These are phyloP conservation scores for Mechanitis mazaeus DNA, from an alignment of 2,888 invertebrate species.

Conservation along the genomic window DNA sequence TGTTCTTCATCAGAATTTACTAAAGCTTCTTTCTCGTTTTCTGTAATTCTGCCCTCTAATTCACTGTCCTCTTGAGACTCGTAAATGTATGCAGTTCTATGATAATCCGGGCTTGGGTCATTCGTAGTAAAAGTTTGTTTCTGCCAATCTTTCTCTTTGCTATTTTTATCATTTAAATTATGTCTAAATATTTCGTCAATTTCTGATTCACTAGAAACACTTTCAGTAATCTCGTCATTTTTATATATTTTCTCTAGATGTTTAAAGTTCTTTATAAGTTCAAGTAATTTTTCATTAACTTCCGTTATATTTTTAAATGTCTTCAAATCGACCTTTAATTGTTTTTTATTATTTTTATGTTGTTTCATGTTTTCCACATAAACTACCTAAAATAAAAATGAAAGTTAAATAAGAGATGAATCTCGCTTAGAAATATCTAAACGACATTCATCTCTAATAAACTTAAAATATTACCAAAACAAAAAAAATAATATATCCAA, in stretches of 20 bases:
- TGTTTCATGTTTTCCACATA: slow-evolving; percentile 16
- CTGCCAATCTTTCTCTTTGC: slow-evolving; percentile 10
- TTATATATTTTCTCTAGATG: slow-evolving; percentile 43
- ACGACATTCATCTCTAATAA: too few relatives aligned
- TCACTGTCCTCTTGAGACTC: not conserved
- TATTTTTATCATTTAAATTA: not conserved
- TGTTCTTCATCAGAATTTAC: slow-evolving; percentile 11
- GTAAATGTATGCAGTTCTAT: slow-evolving; percentile 20
- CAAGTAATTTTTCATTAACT: slow-evolving; percentile 49
- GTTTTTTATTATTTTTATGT: slow-evolving; percentile 28
- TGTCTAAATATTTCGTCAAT: slow-evolving; percentile 14
- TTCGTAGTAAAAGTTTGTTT: slow-evolving; percentile 5
- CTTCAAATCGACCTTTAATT: slow-evolving; percentile 35
- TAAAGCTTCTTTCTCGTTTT: not conserved
- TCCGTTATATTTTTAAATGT: slow-evolving; percentile 54
- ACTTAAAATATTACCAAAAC: not conserved
- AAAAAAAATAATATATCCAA: not conserved
- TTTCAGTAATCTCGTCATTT: slow-evolving; percentile 21
- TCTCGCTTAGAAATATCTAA: too few relatives aligned
- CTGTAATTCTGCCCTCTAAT: not conserved
- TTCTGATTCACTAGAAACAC: slow-evolving; percentile 14
- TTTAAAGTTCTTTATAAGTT: slow-evolving; percentile 51
- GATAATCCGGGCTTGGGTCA: slow-evolving; percentile 7
- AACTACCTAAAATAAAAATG: slow-evolving; percentile 22
- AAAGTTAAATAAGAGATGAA: not conserved